A percentile compares a stretch with the other conserved stretches of the same genome.
Conservation (phyloP, 2,888 invertebrate genomes). For the Cosmia pyralina region DNA sequence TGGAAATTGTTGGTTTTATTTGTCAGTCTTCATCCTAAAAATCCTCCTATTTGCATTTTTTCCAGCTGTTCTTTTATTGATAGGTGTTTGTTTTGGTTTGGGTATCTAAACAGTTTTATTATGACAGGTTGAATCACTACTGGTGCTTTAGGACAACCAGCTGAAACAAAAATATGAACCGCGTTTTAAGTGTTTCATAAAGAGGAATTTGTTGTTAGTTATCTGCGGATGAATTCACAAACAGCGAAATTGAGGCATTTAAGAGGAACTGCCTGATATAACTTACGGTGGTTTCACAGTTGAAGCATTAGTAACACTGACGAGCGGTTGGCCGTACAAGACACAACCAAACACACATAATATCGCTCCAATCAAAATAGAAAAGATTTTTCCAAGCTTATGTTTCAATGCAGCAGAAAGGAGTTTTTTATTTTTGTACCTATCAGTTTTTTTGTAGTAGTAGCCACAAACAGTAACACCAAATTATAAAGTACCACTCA, state of each 20-base stretch:
- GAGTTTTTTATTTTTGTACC: neutral
- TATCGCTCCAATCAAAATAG: neutral
- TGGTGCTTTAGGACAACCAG: conserved; percentile 71
- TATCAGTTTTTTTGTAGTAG: neutral
- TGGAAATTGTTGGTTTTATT: conserved; percentile 10
- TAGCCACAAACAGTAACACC: neutral
- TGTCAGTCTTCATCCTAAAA: conserved; percentile 40
- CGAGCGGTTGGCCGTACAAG: too few species aligned
- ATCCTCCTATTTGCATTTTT: conserved; percentile 38
- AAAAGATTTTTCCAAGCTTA: neutral
- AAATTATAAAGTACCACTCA: neutral
- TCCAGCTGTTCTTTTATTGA: conserved; percentile 35
- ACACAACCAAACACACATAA: neutral
- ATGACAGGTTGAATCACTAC: conserved; percentile 80
- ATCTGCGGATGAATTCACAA: neutral
- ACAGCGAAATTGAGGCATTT: neutral
- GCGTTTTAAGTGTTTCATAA: neutral
- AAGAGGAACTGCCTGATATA: neutral
- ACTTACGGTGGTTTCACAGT: neutral
- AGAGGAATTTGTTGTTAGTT: neutral
- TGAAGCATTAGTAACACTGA: neutral
- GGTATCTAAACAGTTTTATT: conserved; percentile 81
- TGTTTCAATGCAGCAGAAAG: neutral
- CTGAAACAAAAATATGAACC: conserved; percentile 60
- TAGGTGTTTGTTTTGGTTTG: conserved; percentile 55